These are phyloP conservation scores for Excalfactoria chinensis DNA, from an alignment of 2,113 vertebrate genomes.

Conservation along the genomic window DNA sequence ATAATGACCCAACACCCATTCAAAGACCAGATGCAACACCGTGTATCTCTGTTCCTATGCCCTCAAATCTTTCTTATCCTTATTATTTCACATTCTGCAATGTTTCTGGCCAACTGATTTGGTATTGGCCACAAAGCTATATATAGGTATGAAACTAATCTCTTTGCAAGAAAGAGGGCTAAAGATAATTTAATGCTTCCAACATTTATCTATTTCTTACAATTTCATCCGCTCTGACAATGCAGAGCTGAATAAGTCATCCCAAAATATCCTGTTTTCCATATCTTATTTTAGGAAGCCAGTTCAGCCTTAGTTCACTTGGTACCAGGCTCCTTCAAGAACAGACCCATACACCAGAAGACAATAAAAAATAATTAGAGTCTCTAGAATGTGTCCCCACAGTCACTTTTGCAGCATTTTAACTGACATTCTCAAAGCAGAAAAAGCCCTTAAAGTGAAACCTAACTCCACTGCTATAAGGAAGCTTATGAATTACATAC, in stretches of 20 bases:
- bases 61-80: not conserved
- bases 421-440: not conserved
- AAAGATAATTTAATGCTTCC: slow-evolving; percentile 4
- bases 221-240: not conserved
- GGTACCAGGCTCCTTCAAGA: not conserved
- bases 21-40: not conserved
- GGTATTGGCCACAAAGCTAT: not conserved
- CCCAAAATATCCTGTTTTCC: not conserved
- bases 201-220: not conserved
- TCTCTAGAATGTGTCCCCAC: not conserved
- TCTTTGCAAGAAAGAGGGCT: not conserved
- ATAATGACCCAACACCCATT: not conserved
- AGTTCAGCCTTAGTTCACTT: not conserved
- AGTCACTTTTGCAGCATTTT: not conserved
- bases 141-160: not conserved
- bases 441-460: not conserved
- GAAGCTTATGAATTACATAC: not conserved
- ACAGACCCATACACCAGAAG: accelerated
- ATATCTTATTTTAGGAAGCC: not conserved
- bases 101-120: not conserved
- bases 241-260: not conserved
- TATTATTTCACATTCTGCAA: not conserved
- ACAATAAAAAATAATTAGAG: not conserved
- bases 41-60: not conserved
- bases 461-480: not conserved